Evolutionary conservation across 2,888 invertebrate species (phyloP).

Genomic region (Tupiocoris notatus): DNA sequence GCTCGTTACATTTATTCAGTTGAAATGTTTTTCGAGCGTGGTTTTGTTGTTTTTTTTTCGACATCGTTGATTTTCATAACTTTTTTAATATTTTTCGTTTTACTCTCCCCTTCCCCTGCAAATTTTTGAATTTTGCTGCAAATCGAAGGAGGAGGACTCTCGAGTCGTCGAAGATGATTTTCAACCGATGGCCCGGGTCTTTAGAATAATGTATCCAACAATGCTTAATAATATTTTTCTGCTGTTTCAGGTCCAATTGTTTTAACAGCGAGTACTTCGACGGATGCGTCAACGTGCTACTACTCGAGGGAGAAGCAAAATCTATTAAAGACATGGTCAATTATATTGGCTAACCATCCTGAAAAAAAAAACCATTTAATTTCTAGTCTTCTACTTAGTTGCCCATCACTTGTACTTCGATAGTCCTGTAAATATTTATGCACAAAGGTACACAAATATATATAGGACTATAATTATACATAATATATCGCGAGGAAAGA

Average conservation of each 20-base stretch:
- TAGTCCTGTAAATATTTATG: constrained; percentile 45
- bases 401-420: constrained; percentile 33
- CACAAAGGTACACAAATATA: constrained; percentile 24
- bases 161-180: neutral
- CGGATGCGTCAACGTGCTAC: constrained; percentile 77
- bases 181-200: too few relatives aligned
- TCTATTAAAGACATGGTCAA: constrained; percentile 76
- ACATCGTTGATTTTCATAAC: neutral
- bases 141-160: neutral
- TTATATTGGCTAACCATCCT: constrained; percentile 61
- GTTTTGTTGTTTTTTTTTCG: neutral
- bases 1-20: too few relatives aligned
- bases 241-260: constrained; percentile 68
- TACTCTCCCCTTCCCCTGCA: constrained; percentile 17
- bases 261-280: constrained; percentile 77
- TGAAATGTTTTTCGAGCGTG: too few relatives aligned
- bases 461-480: constrained; percentile 43
- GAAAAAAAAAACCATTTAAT: constrained; percentile 44
- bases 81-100: neutral
- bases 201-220: too few relatives aligned
- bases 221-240: neutral
- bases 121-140: constrained; percentile 33
- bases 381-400: constrained; percentile 44
- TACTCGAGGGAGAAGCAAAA: constrained; percentile 73
- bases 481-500: constrained; percentile 8